These are phyloP conservation scores for Lysandra bellargus DNA, from an alignment of 2,888 invertebrate genomes.

Conservation along the genomic window DNA sequence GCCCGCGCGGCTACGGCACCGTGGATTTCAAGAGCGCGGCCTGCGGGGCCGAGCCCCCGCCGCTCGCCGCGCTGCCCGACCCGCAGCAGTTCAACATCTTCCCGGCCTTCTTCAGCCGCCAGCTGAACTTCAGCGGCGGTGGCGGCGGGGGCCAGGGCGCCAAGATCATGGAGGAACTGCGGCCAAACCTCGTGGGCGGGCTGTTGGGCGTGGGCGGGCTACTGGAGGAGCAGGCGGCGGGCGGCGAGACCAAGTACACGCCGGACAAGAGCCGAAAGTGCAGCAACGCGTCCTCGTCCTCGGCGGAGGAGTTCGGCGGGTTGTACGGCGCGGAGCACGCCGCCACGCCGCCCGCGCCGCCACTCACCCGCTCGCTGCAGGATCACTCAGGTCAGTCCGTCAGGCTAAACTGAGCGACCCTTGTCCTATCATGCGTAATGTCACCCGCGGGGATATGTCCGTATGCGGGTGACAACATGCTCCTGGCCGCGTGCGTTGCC, in stretches of 20 bases:
- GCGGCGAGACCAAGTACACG: conserved; percentile 79
- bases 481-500: too few relatives aligned
- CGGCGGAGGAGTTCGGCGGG: conserved; percentile 93
- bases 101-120: conserved; percentile 93
- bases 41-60: conserved; percentile 81
- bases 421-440: too few relatives aligned
- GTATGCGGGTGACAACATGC: too few relatives aligned
- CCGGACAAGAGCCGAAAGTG: conserved; percentile 85
- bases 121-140: conserved; percentile 89
- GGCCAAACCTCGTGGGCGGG: conserved; percentile 90
- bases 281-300: conserved; percentile 87
- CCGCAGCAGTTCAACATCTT: conserved; percentile 95
- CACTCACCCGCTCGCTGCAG: conserved; percentile 77
- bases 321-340: conserved; percentile 88
- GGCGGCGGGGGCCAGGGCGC: conserved; percentile 85
- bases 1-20: conserved; percentile 84
- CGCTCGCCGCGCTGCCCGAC: conserved; percentile 81
- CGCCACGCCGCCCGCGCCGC: conserved; percentile 84
- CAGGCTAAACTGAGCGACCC: not conserved
- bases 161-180: conserved; percentile 92
- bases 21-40: conserved; percentile 92
- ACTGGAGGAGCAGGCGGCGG: conserved; percentile 86
- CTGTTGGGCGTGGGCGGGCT: conserved; percentile 89
- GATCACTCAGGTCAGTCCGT: conserved; percentile 78
- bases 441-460: too few relatives aligned